Base-by-base conservation (phyloP, 2,113 vertebrate genomes). In the Oryzias woworae region DNA sequence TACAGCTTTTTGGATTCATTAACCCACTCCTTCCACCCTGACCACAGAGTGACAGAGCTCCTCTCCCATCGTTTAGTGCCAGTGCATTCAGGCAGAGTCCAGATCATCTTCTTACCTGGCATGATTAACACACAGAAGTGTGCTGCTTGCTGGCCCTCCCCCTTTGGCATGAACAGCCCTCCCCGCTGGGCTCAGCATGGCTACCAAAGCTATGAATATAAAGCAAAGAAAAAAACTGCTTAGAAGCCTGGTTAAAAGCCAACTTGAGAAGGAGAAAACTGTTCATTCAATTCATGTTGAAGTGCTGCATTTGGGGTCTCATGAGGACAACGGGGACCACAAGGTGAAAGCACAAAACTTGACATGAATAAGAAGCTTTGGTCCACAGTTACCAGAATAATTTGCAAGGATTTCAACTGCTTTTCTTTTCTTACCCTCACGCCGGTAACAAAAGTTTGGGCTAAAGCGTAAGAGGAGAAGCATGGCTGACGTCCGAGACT, bases 141-240 rank as follows among this genome's bases (percentile, higher is more conserved):
- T 80, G 80, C 82, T 77, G 82, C 83, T 88, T 91, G 90, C 92
- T 91, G 91, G 82, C 90, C 91, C 55, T 43, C 46, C 42, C 18
- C 60, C 53, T 67, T 90, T 77, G 90, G 94, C 94, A 96, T 98
- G 96, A 95, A 89, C 91, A 94, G 88, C 91, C 93, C 86, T 89
- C 90, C 87, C 81, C 53, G 78, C 89, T 91, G 94, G 93, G 90
- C 91, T 89, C 92, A 94, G 96, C 96, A 96, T 98, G 97, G 94
- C 94, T 90, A 83, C 65, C 59, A 90, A 87, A 93, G 89, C 89
- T 91, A 84, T 58, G 51, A 80, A 82, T 85, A 88, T 78, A 28
- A 45, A 75, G 55, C 73, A 71, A 70, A 69, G 80, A 60, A 73
- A 65, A 57, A 69, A 65, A 22, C 15, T 17, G 73, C 67, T 50